Evolutionary conservation across 2,888 invertebrate genomes (phyloP), one percentile per base, ranked within the genome.

Genomic region (Himalopsyche anomala): DNA sequence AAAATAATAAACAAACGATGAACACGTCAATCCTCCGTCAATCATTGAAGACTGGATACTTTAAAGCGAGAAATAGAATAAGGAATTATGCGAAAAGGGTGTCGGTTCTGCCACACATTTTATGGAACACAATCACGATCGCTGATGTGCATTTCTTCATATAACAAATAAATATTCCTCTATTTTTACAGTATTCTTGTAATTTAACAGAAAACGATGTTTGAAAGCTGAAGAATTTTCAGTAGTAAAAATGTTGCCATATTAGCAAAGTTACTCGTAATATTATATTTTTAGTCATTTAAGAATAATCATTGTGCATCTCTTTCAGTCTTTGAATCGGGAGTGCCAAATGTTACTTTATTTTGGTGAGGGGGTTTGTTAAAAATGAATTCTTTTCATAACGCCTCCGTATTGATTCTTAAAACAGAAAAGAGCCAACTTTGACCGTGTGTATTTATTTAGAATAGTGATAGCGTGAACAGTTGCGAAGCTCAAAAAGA

Each of bases 1-100:
- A 85, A 86, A 74, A 84, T 86, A 56, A 88, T 86, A 74, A 88
- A 85, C 28, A 87, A 74, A 74, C 74, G 84, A 36, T 84, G 84
- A 84, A 83, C 38, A 17, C 80, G 40, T 45, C 74, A 38, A 51
- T 2, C 83, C 45, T 8, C 15, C 17, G 55, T 51, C 85, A 28
- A 55, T 56, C 40, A 19, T n/a, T 38, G 19, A 81, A 83, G 74
- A 84, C 84, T 83, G 83, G 74, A 74, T 74, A 74, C 36, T 38
- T 74, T 38, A 36, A 74, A 38, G 38, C 12, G 11, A 38, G 28
- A 38, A 74, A 74, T 74, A 74, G 15, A 5, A 36, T 74, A 38
- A 51, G 51, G 74, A 74, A 74, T 74, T 74, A 38, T 12, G 36
- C 11, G 36, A 38, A 36, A 36, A 36, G 19, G 15, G 15, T 4